These are phyloP conservation scores for Serrognathus titanus DNA, from an alignment of 2,888 invertebrate genomes.

Conservation along the genomic window DNA sequence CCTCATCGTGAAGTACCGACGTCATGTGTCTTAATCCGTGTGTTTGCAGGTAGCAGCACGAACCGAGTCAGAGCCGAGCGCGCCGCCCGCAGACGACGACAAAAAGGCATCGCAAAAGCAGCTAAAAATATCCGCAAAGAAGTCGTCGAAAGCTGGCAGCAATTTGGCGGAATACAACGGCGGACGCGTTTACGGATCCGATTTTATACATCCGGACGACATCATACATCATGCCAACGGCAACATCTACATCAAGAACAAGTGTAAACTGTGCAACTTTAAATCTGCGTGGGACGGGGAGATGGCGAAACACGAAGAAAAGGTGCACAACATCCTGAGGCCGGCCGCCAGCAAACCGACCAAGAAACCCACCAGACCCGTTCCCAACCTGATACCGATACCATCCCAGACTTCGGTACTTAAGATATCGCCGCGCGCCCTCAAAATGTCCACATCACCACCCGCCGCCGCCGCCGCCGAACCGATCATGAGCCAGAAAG, in stretches of 20 bases:
- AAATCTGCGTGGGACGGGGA: constrained; percentile 58
- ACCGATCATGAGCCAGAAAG: constrained; percentile 47
- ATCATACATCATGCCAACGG: constrained; percentile 48
- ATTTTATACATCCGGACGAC: constrained; percentile 52
- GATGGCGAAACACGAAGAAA: constrained; percentile 54
- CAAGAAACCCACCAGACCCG: constrained; percentile 57
- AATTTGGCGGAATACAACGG: constrained; percentile 25
- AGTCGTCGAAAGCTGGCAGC: constrained; percentile 29
- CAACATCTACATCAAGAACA: constrained; percentile 48
- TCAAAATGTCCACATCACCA: constrained; percentile 15
- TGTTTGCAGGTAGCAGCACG: constrained; percentile 24
- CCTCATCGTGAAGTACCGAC: neutral
- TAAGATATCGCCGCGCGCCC: constrained; percentile 8
- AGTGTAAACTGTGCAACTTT: constrained; percentile 56
- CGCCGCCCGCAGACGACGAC: constrained; percentile 13
- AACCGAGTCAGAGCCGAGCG: constrained; percentile 25
- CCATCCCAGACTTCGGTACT: constrained; percentile 34
- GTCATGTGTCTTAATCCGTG: constrained; percentile 13
- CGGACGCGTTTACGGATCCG: constrained; percentile 42
- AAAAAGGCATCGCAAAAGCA: constrained; percentile 23
- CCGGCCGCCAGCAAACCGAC: constrained; percentile 21
- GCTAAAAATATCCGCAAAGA: constrained; percentile 27
- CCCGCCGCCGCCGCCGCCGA: constrained; percentile 22
- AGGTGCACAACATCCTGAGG: constrained; percentile 47
- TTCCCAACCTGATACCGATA: constrained; percentile 75